A percentile compares a stretch with the other conserved stretches of the same genome.
Evolutionary conservation across 2,888 invertebrate genomes (phyloP).

Genomic region (Macrosiphum euphorbiae): DNA sequence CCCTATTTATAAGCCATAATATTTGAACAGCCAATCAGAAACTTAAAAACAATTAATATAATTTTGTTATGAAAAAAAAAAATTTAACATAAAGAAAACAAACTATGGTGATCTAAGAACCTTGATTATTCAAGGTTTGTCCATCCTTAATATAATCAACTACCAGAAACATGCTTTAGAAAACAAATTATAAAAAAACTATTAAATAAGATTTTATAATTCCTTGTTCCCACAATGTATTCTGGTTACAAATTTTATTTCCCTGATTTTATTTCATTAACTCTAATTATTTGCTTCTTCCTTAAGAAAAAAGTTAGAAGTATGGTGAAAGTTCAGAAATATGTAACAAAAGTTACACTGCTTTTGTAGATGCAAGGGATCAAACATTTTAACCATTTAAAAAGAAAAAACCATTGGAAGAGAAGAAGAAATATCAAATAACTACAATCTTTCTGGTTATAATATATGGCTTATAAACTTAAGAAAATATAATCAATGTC

Average conservation of each 20-base stretch:
- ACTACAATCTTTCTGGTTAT: not conserved
- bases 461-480: not conserved
- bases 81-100: slow-evolving; percentile 36
- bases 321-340: not conserved
- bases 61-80: slow-evolving; percentile 1
- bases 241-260: slow-evolving; percentile 42
- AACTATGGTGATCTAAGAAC: slow-evolving; percentile 35
- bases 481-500: not conserved
- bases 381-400: not conserved
- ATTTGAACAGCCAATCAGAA: not conserved
- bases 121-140: slow-evolving; percentile 56
- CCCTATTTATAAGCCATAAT: not conserved
- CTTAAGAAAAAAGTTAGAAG: not conserved
- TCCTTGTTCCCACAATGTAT: not conserved
- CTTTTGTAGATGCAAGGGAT: not conserved
- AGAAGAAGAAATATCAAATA: not conserved
- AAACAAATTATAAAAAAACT: slow-evolving; percentile 6
- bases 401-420: not conserved
- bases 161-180: slow-evolving; percentile 12
- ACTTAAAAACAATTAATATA: not conserved
- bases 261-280: not conserved
- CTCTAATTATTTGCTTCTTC: not conserved
- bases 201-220: not conserved
- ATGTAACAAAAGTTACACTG: not conserved
- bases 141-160: slow-evolving; percentile 26